Evolutionary conservation across 2,797 vertebrate species (phyloP), one percentile per base, ranked within the genome.

Genomic region (Lateolabrax maculatus): DNA sequence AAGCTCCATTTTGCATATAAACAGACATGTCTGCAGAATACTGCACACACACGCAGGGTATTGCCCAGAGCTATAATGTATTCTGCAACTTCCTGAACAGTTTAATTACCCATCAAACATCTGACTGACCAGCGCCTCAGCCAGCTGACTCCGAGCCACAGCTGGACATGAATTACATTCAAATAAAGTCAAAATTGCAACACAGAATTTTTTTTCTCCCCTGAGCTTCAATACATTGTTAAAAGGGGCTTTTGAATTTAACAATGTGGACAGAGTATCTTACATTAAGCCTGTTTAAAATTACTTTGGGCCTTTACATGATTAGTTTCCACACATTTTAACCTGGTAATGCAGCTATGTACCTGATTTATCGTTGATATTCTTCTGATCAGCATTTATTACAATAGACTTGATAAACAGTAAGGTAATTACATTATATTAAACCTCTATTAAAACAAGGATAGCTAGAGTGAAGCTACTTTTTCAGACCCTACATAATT

Each of bases 81-180:
- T 84, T 73, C 53, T 65, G 27, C 61, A 78, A 78, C 49, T 71
- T 83, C 67, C 64, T 66, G 44, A 65, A 64, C 43, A 79, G 44
- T 70, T 57, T 60, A 75, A 73, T 77, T 72, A 77, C 43, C 66
- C 71, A 83, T 70, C 51, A 77, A 71, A 36, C 63, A 89, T 85
- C 65, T 83, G 78, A 64, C 37, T 6, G 16, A 56, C 36, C 36
- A 75, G 68, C 19, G 1, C 6, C 63, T 56, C 16, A 31, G 52
- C 76, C 79, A 86, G 72, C 69, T 77, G 68, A 79, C 70, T 57
- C 46, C 0, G 13, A 70, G 70, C 68, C 63, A 77, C 61, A 57
- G 36, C 53, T 62, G 57, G 61, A 84, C 56, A 69, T 70, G 56
- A 60, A 63, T 77, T 51, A 64, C 51, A 77, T 34, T 81, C 49